These are phyloP conservation scores for Ptychodera flava DNA, from an alignment of 35 echinoderm and acorn worm species.

Conservation along the genomic window DNA sequence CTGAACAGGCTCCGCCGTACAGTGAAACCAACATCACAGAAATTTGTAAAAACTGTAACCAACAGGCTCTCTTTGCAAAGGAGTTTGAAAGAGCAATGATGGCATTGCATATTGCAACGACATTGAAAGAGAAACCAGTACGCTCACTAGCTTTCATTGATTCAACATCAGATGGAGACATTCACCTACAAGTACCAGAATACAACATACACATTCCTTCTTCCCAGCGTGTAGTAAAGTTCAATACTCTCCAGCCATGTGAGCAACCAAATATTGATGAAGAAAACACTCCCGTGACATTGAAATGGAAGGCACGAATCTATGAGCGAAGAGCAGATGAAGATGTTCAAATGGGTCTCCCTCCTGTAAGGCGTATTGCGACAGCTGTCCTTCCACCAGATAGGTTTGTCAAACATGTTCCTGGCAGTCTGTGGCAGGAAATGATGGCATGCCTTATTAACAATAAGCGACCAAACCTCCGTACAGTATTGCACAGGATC, in stretches of 20 bases:
- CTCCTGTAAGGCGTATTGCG: neutral
- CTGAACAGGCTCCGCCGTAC: neutral
- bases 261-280: constrained; percentile 41
- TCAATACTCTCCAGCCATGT: constrained; percentile 47
- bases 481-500: neutral
- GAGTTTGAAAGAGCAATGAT: neutral
- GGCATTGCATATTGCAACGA: neutral
- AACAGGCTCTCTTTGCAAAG: neutral
- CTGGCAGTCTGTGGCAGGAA: constrained; percentile 30
- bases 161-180: neutral
- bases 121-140: neutral
- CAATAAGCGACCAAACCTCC: constrained; percentile 12
- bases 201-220: too few relatives aligned
- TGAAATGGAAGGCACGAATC: constrained; percentile 54
- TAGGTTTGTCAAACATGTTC: constrained; percentile 33
- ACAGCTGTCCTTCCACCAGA: constrained; percentile 8
- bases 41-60: neutral
- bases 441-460: constrained; percentile 33
- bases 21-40: neutral
- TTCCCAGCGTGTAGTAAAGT: too few relatives aligned
- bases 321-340: constrained; percentile 38
- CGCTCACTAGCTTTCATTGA: neutral
- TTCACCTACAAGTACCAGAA: neutral
- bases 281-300: constrained; percentile 4
- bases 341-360: neutral